Percentiles rank a stretch among this genome's conserved stretches.
These are phyloP conservation scores for Pogona vitticeps DNA, from an alignment of 2,113 vertebrate genomes.

Conservation along the genomic window DNA sequence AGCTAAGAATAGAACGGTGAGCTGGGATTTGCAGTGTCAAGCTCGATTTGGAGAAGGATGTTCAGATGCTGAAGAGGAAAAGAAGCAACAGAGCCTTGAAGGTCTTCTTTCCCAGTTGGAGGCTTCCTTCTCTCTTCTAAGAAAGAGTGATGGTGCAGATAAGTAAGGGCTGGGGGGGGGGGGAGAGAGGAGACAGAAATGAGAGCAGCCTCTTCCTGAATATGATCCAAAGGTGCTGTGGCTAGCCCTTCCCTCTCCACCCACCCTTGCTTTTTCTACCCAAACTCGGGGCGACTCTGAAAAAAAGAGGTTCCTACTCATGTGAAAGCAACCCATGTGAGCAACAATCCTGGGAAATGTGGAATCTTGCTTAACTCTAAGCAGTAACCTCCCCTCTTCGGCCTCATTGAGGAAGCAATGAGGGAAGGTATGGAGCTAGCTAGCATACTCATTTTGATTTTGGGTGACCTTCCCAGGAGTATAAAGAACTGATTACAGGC, in stretches of 20 bases:
- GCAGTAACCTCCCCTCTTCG: too few relatives aligned
- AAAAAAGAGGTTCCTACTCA: too few relatives aligned
- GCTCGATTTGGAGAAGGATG: slow-evolving; percentile 10
- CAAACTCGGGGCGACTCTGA: too few relatives aligned
- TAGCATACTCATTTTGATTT: background rate
- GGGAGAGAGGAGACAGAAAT: too few relatives aligned
- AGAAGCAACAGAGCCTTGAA: background rate
- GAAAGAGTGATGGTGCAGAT: background rate
- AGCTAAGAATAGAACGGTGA: slow-evolving; percentile 20
- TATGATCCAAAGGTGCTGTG: background rate
- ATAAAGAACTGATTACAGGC: too few relatives aligned
- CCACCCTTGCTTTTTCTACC: too few relatives aligned
- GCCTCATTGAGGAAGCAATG: too few relatives aligned
- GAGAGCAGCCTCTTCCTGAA: background rate
- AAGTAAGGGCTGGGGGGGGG: background rate
- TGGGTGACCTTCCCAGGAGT: too few relatives aligned
- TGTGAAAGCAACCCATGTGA: too few relatives aligned
- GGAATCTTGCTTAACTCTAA: too few relatives aligned
- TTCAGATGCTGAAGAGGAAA: background rate
- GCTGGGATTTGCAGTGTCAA: slow-evolving; percentile 16
- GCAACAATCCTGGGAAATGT: too few relatives aligned
- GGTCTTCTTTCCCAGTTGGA: background rate
- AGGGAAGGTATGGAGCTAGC: background rate
- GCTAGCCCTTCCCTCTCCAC: background rate
- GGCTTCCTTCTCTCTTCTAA: background rate